Evolutionary conservation across 1,140 invertebrate genomes (phyloP), one percentile per base, ranked within the genome.

Genomic region (Papilio glaucus): DNA sequence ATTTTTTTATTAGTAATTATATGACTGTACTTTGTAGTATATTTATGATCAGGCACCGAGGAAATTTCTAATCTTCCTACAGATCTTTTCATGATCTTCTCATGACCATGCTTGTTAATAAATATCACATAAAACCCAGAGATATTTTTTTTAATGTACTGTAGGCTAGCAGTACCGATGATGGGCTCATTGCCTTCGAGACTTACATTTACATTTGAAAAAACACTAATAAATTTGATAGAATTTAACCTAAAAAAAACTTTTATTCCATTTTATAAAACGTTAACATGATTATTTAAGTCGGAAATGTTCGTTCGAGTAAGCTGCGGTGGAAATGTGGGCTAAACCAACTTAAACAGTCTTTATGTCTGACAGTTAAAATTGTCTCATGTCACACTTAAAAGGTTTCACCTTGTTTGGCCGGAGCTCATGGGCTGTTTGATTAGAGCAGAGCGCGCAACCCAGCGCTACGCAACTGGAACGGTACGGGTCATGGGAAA

Each of bases 401-500:
- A 57, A 57, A 57, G 49, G 49, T 57, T 57, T 57, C 39, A 41
- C 21, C 21, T 26, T 42, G 38, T 67, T 67, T 67, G 37, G 37
- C 41, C 18, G 62, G 12, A 18, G 9, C 38, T 42, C 24, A 67
- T 42, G 21, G 63, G 21, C 18, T 24, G 18, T 42, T 39, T 42
- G 38, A 15, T 24, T 41, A 38, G 63, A 42, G 62, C 37, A 4
- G 33, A 5, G 29, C 63, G 21, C 24, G 13, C 62, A 72, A 72
- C 41, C 73, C 73, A 80, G 76, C 76, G 75, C 39, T 67, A 77
- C 42, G 53, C 73, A 78, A 79, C 68, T 79, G 68, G 77, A 80
- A 53, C 73, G 72, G 41, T 42, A 9, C 72, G 72, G 77, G 77
- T 80, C 78, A 75, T 84, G 80, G 74, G 82, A 84, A 84, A 82